Conservation (phyloP, 2,888 invertebrate genomes). For the Patella depressa region DNA sequence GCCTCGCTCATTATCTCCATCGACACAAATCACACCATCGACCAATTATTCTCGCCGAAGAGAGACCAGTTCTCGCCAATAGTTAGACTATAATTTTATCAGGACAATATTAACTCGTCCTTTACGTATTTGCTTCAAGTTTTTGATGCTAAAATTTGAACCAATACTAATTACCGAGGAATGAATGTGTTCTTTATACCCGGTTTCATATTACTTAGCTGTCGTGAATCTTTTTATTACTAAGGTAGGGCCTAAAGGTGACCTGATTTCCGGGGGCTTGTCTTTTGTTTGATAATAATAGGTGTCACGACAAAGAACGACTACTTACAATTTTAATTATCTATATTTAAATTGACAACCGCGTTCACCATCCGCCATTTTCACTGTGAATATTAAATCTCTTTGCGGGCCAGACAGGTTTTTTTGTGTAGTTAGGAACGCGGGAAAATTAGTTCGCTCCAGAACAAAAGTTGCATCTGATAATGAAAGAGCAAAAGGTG, state of each 20-base stretch:
- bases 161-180: constrained; percentile 6
- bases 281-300: constrained; percentile 5
- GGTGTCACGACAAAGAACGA: constrained; percentile 9
- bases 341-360: neutral
- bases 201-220: constrained; percentile 7
- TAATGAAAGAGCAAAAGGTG: too few relatives aligned
- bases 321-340: constrained; percentile 13
- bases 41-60: constrained; percentile 28
- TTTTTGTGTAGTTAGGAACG: too few relatives aligned
- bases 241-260: constrained; percentile 5
- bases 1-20: constrained; percentile 30
- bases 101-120: neutral
- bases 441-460: too few relatives aligned
- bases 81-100: constrained; percentile 9
- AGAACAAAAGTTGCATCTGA: too few relatives aligned
- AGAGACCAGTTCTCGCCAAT: neutral
- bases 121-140: neutral
- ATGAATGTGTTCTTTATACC: constrained; percentile 9
- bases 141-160: constrained; percentile 3
- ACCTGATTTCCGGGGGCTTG: constrained; percentile 10
- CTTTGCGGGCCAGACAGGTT: too few relatives aligned
- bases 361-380: too few relatives aligned
- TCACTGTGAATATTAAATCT: too few relatives aligned
- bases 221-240: constrained; percentile 2
- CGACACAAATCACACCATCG: constrained; percentile 36